Evolutionary conservation across 1,140 invertebrate species (phyloP).

Genomic region (Caenorhabditis brenneri): DNA sequence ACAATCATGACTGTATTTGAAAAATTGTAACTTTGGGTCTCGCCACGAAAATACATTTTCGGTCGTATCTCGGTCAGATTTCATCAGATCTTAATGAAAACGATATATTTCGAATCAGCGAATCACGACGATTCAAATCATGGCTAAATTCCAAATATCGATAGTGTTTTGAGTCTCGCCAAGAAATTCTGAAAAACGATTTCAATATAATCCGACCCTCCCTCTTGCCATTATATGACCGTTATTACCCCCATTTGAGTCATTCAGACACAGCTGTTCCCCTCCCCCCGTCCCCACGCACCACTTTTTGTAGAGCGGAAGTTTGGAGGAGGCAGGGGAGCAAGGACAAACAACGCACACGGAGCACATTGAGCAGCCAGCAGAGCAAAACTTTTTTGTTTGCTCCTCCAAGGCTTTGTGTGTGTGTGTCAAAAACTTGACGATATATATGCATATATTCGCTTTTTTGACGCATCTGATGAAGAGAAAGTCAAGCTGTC

Average conservation of each 20-base stretch:
- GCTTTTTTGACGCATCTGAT: neutral
- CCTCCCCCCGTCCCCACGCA: too few relatives aligned
- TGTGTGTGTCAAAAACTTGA: conserved; percentile 22
- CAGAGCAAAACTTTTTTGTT: neutral
- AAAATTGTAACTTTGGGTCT: too few relatives aligned
- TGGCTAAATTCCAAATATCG: too few relatives aligned
- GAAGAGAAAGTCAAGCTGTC: neutral
- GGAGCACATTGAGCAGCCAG: neutral
- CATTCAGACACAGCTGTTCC: neutral
- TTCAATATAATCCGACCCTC: neutral
- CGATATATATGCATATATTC: neutral
- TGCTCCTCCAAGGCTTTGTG: neutral
- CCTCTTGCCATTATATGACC: neutral
- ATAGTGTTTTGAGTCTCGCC: too few relatives aligned
- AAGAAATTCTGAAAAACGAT: too few relatives aligned
- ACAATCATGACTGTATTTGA: too few relatives aligned
- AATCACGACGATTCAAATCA: too few relatives aligned
- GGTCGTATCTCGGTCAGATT: too few relatives aligned
- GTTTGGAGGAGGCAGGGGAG: neutral
- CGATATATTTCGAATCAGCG: too few relatives aligned
- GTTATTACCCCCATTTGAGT: too few relatives aligned
- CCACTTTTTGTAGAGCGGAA: conserved; percentile 19
- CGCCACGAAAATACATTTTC: too few relatives aligned
- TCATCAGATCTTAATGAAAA: too few relatives aligned
- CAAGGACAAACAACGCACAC: conserved; percentile 17